phyloP scores from a whole-genome alignment of 2,888 invertebrate genomes.

The Aphidius colemani region DNA sequence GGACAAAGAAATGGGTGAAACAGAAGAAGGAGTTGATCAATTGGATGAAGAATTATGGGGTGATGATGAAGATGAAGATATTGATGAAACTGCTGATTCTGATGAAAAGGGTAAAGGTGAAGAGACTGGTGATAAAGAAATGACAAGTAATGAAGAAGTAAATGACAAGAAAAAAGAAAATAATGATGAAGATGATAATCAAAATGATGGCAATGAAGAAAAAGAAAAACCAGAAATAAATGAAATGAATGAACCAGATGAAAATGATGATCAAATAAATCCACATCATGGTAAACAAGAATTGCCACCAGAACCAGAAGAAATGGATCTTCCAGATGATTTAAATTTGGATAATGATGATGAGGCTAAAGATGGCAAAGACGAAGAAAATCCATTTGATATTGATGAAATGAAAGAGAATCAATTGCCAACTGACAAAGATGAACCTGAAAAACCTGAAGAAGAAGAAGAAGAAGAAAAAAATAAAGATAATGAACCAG shows the following conservation, averaged over 20 bases:
- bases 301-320: constrained; percentile 80
- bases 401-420: constrained; percentile 76
- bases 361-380: constrained; percentile 66
- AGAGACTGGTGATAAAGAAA: constrained; percentile 67
- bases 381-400: constrained; percentile 83
- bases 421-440: constrained; percentile 49
- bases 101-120: constrained; percentile 55
- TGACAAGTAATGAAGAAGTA: constrained; percentile 67
- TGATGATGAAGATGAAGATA: constrained; percentile 77
- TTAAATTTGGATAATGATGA: constrained; percentile 76
- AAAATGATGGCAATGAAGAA: constrained; percentile 17
- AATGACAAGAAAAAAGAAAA: constrained; percentile 39
- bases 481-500: constrained; percentile 56
- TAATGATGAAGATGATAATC: constrained; percentile 16
- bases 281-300: constrained; percentile 81
- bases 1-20: constrained; percentile 97
- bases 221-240: constrained; percentile 74
- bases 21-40: constrained; percentile 82
- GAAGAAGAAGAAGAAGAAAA: constrained; percentile 51
- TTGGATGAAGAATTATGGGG: constrained; percentile 82
- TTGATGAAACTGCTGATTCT: constrained; percentile 66
- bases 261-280: constrained; percentile 81
- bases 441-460: constrained; percentile 48
- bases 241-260: constrained; percentile 80
- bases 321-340: constrained; percentile 87